Evolutionary conservation across 2,113 vertebrate genomes (phyloP).

Genomic region (Ptilonorhynchus violaceus): DNA sequence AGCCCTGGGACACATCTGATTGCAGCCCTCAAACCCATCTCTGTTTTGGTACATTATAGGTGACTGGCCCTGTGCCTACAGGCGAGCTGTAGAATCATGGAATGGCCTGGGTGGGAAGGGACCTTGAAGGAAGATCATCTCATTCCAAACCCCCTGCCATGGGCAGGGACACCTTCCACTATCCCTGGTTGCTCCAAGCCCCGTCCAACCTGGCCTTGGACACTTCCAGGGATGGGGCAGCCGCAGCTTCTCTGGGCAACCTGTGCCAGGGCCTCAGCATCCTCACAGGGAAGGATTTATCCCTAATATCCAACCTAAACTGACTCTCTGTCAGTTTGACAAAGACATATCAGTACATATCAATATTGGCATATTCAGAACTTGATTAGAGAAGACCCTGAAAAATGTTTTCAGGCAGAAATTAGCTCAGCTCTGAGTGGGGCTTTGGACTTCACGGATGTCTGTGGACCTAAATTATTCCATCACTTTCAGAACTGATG

Average conservation of each 20-base stretch:
- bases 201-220: neutral
- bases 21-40: neutral
- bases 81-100: neutral
- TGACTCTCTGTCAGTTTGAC: neutral
- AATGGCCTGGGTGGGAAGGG: neutral
- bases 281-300: neutral
- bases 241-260: neutral
- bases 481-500: neutral
- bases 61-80: neutral
- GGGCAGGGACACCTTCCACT: neutral
- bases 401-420: neutral
- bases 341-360: neutral
- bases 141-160: neutral
- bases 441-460: neutral
- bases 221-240: neutral
- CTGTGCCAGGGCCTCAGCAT: neutral
- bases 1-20: neutral
- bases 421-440: neutral
- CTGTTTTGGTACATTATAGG: neutral
- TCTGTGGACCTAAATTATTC: neutral
- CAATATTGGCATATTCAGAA: neutral
- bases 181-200: neutral
- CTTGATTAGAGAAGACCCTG: neutral
- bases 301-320: neutral
- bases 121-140: neutral